Evolutionary conservation across 2,888 invertebrate species (phyloP), one percentile per base, ranked within the genome.

Genomic region (Therioaphis trifolii): DNA sequence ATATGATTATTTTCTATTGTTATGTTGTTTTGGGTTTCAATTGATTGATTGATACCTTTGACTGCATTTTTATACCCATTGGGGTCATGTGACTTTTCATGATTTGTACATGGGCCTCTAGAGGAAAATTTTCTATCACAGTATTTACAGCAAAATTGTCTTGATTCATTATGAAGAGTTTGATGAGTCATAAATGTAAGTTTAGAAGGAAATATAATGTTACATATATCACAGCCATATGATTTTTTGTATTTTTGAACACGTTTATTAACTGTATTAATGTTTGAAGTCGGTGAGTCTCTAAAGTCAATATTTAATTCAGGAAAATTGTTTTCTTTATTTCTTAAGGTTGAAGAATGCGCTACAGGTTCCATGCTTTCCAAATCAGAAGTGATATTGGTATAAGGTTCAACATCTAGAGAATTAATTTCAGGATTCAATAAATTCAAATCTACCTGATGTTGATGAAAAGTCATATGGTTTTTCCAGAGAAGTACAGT

Each of bases 401-500:
- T 24, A 66, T 52, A 52, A 7, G 35, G 52, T 14, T 78, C 24
- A 35, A 11, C 52, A 18, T 4, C 21, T 15, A 1, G 24, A 27
- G 1, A 11, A 66, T 24, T 63, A 3, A 15, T n/a, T 7, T 58
- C 24, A 27, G 14, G 0, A 9, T 18, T 11, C 9, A 35, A 43
- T 5, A 78, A 12, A 68, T 35, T 68, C 24, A 40, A 55, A 52
- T 68, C 52, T 35, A 52, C n/a, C 52, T 68, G 43, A 12, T 68
- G 1, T 68, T 68, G 78, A 68, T 78, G 78, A 52, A 12, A 68
- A 5, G 35, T 68, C 68, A 78, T 52, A 55, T 78, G 78, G 1
- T 78, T 29, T 68, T 9, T 35, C 78, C 66, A 78, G 40, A 35
- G 52, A 7, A 9, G 1, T 35, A 52, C 78, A 52, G 66, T 40